Evolutionary conservation across 2,888 invertebrate species (phyloP), one percentile per base, ranked within the genome.

Genomic region (Strigamia transsilvanica): DNA sequence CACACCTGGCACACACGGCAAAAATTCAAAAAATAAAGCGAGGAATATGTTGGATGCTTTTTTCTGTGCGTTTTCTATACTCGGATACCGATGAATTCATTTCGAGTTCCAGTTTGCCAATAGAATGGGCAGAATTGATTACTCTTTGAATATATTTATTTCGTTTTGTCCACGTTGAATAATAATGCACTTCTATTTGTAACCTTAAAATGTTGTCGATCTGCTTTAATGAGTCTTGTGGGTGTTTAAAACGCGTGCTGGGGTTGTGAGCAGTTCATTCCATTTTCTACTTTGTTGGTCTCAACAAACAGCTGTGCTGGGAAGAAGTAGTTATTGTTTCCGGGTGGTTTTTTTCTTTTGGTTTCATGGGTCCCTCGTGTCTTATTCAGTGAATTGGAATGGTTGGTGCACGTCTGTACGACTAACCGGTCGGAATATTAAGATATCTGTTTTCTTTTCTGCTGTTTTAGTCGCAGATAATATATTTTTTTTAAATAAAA

Each of bases 211-310:
- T 21, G 18, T 21, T 21, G 18, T 18, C 18, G 56, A 56, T 9
- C 56, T 56, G n/a, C n/a, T 18, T 56, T 56, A 56, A 56, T 56
- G 18, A 56, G 56, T 56, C 56, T 56, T 21, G 21, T 56, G 15
- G 18, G 18, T 56, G 56, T 56, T 56, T 56, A 7, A 5, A 56
- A 18, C 21, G 18, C 21, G 5, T 56, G 56, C 56, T 21, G 15
- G 21, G 18, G 18, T 6, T 18, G 56, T 56, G 56, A 56, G 56
- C 56, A 18, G 56, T 56, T 56, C 56, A 56, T 56, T 56, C 56
- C 56, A 56, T 56, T 56, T 56, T 21, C 56, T 56, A 56, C 56
- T 18, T 56, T 56, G 56, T 56, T 56, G 56, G n/a, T 18, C 18
- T 18, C 56, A 18, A 56, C 46, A 46, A 46, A 46, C 56, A 56